Evolutionary conservation across 2,113 vertebrate genomes (phyloP), one percentile per base, ranked within the genome.

Genomic region (Sapayoa aenigma): DNA sequence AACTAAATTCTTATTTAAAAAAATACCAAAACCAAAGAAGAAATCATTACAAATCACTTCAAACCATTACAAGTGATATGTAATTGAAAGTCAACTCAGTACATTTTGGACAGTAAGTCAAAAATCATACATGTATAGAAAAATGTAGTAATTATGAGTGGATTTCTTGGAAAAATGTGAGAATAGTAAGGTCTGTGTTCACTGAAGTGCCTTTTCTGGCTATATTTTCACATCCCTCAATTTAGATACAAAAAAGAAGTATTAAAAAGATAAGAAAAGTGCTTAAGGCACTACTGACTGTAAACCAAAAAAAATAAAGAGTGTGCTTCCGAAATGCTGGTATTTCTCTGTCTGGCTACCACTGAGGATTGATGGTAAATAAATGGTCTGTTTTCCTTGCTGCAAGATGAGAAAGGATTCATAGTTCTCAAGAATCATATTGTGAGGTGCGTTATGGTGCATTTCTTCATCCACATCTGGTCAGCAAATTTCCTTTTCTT

Each of bases 221-320:
- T 59, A 0, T 81, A 18, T 89, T 74, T 74, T 91, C 47, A 31
- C 22, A 65, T 7, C 10, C 3, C 42, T 56, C 30, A 67, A 31
- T 89, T 95, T 56, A 59, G 60, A 89, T 86, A 44, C 23, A 93
- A 35, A 77, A 90, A 31, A 35, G 25, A 23, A 33, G 22, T 77
- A 53, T 35, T 83, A 9, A 78, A 93, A 87, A 39, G 11, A 8
- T 72, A 79, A 44, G 24, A 35, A 17, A 69, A 89, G 25, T 52
- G 13, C 37, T 65, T 81, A 63, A 49, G 19, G 22, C 14, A n/a
- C 10, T 59, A 6, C 25, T 55, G 31, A 55, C 30, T 53, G 33
- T 67, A 46, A 74, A 62, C 14, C 19, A 12, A 76, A 11, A 76
- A 67, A 39, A 55, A n/a, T n/a, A n/a, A n/a, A 44, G 25, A 41